Conservation (phyloP, 2,113 vertebrate genomes). For the Nothobranchius kuhntae region DNA sequence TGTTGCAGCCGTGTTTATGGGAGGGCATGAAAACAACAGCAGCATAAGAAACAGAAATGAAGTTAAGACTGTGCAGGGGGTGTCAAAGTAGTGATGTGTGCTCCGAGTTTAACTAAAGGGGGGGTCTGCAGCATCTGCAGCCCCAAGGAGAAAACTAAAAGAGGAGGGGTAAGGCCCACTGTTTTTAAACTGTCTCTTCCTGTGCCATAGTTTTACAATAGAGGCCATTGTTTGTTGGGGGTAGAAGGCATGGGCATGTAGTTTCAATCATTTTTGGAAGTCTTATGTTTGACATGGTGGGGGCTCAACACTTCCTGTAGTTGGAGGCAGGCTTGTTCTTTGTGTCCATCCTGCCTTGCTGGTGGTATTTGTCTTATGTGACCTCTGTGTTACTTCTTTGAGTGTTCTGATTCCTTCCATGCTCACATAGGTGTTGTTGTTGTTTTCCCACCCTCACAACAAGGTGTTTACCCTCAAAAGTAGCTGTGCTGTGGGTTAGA, state of each 20-base stretch:
- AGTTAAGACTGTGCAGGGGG: conserved; percentile 57
- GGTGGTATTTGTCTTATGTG: conserved; percentile 40
- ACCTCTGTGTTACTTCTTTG: conserved; percentile 24
- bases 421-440: conserved; percentile 24
- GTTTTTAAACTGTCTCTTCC: conserved; percentile 87
- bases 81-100: conserved; percentile 29
- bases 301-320: conserved; percentile 70
- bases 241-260: conserved; percentile 80
- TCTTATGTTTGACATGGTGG: conserved; percentile 84
- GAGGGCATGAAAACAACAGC: conserved; percentile 22
- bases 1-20: conserved; percentile 30
- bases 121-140: conserved; percentile 37
- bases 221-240: conserved; percentile 84
- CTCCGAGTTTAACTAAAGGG: conserved; percentile 46
- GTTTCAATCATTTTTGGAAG: conserved; percentile 93
- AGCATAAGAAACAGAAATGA: conserved; percentile 59
- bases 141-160: conserved; percentile 18
- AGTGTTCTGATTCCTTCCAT: conserved; percentile 9
- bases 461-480: not conserved
- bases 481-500: not conserved
- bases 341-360: conserved; percentile 35
- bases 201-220: conserved; percentile 85
- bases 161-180: conserved; percentile 47
- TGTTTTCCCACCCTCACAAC: not conserved
- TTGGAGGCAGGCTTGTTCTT: conserved; percentile 51